Percentiles rank a stretch among this genome's conserved stretches.
Evolutionary conservation across 2,113 vertebrate species (phyloP).

Genomic region (Zosterops lateralis): DNA sequence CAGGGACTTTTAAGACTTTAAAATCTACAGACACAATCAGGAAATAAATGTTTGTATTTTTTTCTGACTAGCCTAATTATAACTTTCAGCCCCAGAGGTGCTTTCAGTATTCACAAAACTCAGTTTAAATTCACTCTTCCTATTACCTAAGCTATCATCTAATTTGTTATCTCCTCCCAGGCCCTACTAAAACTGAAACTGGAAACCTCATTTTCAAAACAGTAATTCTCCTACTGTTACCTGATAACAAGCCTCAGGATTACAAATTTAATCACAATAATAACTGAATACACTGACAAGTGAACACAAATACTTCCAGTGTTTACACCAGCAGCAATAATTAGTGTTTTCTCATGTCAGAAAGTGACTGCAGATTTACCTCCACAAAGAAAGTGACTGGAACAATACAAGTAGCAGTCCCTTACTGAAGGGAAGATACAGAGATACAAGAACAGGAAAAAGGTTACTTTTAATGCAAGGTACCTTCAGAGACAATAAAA

Average conservation of each 20-base stretch:
- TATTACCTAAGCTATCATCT: not conserved
- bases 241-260: not conserved
- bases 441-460: not conserved
- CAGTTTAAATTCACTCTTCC: not conserved
- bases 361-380: not conserved
- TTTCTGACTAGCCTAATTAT: slow-evolving; percentile 26
- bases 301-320: not conserved
- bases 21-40: slow-evolving; percentile 28
- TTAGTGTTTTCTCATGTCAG: not conserved
- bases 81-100: slow-evolving; percentile 16
- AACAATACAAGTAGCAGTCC: not conserved
- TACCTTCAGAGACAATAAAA: not conserved
- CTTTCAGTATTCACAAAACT: slow-evolving; percentile 8
- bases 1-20: slow-evolving; percentile 11
- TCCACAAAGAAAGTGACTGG: not conserved
- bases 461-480: not conserved
- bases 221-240: not conserved
- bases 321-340: not conserved
- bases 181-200: not conserved
- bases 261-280: not conserved
- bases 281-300: not conserved
- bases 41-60: slow-evolving; percentile 35
- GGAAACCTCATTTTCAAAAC: not conserved
- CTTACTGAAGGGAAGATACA: not conserved
- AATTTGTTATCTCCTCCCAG: not conserved